phyloP scores from a whole-genome alignment of 2,888 invertebrate genomes.

The Octodonta nipae region DNA sequence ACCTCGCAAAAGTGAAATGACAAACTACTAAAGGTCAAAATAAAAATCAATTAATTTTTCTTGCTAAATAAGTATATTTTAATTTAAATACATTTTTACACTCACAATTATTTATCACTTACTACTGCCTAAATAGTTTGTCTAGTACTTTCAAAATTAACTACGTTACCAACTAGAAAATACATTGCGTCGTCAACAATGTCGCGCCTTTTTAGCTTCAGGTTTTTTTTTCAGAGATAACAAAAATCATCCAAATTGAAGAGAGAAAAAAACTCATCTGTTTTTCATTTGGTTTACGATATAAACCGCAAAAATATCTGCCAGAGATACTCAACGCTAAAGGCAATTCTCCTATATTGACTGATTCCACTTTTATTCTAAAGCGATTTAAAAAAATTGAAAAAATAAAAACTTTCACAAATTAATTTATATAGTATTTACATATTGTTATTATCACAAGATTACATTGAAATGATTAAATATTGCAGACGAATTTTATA shows the following conservation, averaged over 20 bases:
- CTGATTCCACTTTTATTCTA: background rate
- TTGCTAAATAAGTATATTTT: background rate
- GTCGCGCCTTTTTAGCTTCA: too few species aligned
- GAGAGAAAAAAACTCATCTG: too few species aligned
- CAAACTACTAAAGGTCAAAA: too few species aligned
- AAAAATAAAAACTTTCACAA: background rate
- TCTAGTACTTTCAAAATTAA: constrained; percentile 1
- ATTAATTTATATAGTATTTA: background rate
- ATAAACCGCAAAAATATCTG: background rate
- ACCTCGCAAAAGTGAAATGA: too few species aligned
- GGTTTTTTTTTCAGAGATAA: too few species aligned
- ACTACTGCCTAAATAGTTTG: constrained; percentile 2
- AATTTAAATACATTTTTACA: constrained; percentile 1
- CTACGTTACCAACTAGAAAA: constrained; percentile 1
- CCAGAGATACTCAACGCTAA: background rate
- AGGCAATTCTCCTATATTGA: background rate
- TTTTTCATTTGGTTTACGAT: background rate
- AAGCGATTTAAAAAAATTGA: background rate
- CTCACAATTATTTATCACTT: constrained; percentile 2
- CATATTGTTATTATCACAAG: constrained; percentile 1
- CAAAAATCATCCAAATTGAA: too few species aligned
- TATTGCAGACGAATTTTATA: too few species aligned
- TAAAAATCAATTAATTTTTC: too few species aligned
- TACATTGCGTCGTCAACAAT: constrained; percentile 1
- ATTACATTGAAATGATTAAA: background rate